These are phyloP conservation scores for Acanthurus leucopareius DNA, from an alignment of 2,797 vertebrate genomes.

Conservation along the genomic window DNA sequence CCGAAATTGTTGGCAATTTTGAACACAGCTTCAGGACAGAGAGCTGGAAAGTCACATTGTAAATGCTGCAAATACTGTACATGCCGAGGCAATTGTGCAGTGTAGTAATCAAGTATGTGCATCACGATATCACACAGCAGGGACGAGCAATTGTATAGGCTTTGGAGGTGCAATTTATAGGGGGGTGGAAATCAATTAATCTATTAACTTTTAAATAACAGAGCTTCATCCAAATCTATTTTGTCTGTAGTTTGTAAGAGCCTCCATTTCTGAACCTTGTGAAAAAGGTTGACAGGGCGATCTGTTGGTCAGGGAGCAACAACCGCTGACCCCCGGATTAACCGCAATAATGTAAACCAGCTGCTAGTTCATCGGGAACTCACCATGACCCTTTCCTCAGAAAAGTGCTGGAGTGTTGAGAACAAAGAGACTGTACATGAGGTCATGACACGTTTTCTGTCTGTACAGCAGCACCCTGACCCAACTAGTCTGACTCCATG, in stretches of 20 bases:
- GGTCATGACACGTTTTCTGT: conserved; percentile 51
- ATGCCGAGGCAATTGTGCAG: conserved; percentile 29
- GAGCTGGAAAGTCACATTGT: conserved; percentile 34
- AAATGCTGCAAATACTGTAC: conserved; percentile 36
- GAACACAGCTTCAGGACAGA: conserved; percentile 55
- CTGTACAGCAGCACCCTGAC: conserved; percentile 45
- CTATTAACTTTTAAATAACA: conserved; percentile 54
- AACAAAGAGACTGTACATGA: conserved; percentile 48
- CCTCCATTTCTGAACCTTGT: conserved; percentile 24
- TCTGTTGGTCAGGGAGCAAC: conserved; percentile 55
- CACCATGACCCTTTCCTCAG: conserved; percentile 52
- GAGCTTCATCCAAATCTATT: conserved; percentile 21
- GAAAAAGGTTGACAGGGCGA: conserved; percentile 46
- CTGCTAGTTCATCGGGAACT: conserved; percentile 63
- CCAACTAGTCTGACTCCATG: conserved; percentile 23
- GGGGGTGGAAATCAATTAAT: conserved; percentile 49
- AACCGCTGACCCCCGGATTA: conserved; percentile 64
- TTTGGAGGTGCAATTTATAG: conserved; percentile 50
- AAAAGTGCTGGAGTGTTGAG: conserved; percentile 42
- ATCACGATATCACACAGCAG: conserved; percentile 31
- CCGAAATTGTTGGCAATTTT: conserved; percentile 61
- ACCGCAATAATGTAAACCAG: conserved; percentile 73
- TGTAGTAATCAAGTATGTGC: conserved; percentile 31
- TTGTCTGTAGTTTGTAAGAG: conserved; percentile 36
- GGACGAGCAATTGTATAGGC: conserved; percentile 47